phyloP scores from a whole-genome alignment of 2,888 invertebrate species.

The Cheilosia vulpina region DNA sequence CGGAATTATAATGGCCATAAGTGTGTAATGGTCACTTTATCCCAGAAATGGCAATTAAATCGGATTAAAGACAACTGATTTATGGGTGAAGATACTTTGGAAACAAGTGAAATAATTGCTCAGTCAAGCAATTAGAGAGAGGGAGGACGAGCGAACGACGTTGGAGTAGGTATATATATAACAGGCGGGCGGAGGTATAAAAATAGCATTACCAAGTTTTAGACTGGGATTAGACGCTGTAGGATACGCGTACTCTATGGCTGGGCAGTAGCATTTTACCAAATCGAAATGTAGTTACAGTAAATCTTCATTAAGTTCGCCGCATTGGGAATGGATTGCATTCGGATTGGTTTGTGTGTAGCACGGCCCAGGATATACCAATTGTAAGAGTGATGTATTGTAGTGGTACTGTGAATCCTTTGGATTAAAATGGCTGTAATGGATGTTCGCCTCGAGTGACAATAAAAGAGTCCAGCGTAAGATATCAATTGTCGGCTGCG shows the following conservation, averaged over 20 bases:
- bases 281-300: constrained; percentile 71
- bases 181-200: constrained; percentile 47
- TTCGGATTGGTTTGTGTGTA: constrained; percentile 43
- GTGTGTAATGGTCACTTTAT: constrained; percentile 76
- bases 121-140: constrained; percentile 75
- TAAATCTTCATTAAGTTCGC: constrained; percentile 76
- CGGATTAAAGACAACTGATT: constrained; percentile 76
- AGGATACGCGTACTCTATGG: constrained; percentile 30
- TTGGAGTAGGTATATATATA: background rate
- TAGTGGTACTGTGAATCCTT: constrained; percentile 35
- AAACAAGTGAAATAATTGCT: constrained; percentile 76
- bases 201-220: constrained; percentile 74
- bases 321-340: constrained; percentile 72
- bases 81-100: constrained; percentile 75
- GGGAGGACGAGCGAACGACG: constrained; percentile 52
- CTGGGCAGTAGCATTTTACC: constrained; percentile 57
- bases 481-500: constrained; percentile 3
- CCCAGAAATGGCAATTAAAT: constrained; percentile 76
- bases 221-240: constrained; percentile 67
- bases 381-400: constrained; percentile 59
- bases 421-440: constrained; percentile 60
- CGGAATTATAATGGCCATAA: constrained; percentile 76
- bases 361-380: background rate
- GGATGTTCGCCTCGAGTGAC: constrained; percentile 40
- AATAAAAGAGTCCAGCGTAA: constrained; percentile 6